A percentile compares a stretch with the other conserved stretches of the same genome.
phyloP scores from a whole-genome alignment of 2,797 vertebrate species.

The Peromyscus eremicus region DNA sequence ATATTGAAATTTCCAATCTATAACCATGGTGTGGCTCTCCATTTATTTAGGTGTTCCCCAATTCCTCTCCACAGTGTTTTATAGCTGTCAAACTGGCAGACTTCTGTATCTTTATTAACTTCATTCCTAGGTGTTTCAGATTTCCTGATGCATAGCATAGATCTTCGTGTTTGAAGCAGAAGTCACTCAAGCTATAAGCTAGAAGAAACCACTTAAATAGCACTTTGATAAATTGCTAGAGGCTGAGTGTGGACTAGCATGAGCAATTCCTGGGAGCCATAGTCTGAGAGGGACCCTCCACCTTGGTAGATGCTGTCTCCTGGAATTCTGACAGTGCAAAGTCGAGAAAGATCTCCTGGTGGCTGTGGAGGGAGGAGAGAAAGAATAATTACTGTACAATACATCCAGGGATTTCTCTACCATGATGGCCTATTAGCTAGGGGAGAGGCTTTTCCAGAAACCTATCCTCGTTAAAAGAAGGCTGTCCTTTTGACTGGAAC shows the following conservation, averaged over 20 bases:
- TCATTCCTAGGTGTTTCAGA: neutral
- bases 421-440: neutral
- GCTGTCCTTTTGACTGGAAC: neutral
- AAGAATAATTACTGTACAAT: neutral
- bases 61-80: slow-evolving; percentile 1
- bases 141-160: neutral
- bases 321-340: neutral
- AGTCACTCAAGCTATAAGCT: neutral
- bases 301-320: neutral
- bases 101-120: slow-evolving; percentile 1
- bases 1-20: slow-evolving; percentile 39
- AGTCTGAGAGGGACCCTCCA: neutral
- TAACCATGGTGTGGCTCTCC: neutral
- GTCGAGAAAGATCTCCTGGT: neutral
- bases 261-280: neutral
- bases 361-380: neutral
- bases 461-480: neutral
- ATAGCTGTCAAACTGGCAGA: neutral
- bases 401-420: neutral
- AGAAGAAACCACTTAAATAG: neutral
- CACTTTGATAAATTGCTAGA: neutral
- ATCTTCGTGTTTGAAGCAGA: slow-evolving; percentile 30
- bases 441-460: neutral
- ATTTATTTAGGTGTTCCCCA: neutral
- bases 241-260: neutral